Evolutionary conservation across 1,140 invertebrate species (phyloP).

Genomic region (Camponotus vicinus): DNA sequence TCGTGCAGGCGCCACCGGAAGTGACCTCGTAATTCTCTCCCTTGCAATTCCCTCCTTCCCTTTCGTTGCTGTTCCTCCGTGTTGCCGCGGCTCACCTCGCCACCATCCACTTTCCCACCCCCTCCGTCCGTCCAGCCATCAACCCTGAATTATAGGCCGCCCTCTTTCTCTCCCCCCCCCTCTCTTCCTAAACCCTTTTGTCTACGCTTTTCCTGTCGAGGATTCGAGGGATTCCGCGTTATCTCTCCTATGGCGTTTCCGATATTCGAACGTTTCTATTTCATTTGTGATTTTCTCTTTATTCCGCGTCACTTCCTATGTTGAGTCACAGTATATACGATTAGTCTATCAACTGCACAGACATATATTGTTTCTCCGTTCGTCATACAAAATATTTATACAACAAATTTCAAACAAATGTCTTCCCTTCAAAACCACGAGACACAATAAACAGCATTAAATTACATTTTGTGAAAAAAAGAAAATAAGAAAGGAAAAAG

Average conservation of each 20-base stretch:
- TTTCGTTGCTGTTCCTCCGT: conserved; percentile 42
- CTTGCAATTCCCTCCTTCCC: conserved; percentile 82
- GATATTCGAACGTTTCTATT: conserved; percentile 75
- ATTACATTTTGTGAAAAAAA: neutral
- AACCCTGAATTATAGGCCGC: conserved; percentile 85
- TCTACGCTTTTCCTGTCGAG: conserved; percentile 84
- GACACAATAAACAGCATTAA: conserved; percentile 23
- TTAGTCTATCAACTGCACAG: conserved; percentile 15
- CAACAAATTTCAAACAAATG: neutral
- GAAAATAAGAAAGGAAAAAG: neutral
- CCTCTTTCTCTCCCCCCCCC: conserved; percentile 21
- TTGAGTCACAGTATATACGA: neutral
- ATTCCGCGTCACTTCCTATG: conserved; percentile 22
- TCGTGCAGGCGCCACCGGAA: conserved; percentile 85
- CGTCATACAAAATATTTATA: neutral
- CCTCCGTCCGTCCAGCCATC: conserved; percentile 82
- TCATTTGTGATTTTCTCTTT: conserved; percentile 59
- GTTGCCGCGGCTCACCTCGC: conserved; percentile 33
- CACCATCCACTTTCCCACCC: conserved; percentile 5
- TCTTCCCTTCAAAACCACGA: neutral
- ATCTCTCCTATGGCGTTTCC: conserved; percentile 9
- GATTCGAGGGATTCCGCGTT: conserved; percentile 71
- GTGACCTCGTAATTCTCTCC: conserved; percentile 86
- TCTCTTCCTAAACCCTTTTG: conserved; percentile 82
- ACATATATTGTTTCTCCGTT: conserved; percentile 5